A percentile compares a stretch with the other conserved stretches of the same genome.
These are phyloP conservation scores for Phoenoteleia sp. DNA, from an alignment of 2,888 invertebrate genomes.

Conservation along the genomic window DNA sequence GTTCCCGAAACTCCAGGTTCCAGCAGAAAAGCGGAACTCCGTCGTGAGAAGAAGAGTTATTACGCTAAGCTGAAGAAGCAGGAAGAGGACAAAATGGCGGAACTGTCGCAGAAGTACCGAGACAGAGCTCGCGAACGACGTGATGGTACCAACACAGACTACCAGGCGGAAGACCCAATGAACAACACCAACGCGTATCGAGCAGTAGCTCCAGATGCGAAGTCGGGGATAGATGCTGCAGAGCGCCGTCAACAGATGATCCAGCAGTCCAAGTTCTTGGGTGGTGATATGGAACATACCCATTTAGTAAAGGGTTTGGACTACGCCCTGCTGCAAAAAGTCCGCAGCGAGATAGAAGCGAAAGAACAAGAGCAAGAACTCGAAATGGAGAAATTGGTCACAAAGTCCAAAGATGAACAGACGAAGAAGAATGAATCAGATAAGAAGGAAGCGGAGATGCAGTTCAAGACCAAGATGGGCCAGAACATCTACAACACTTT, in stretches of 20 bases:
- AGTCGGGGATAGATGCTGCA: conserved; percentile 97
- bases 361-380: conserved; percentile 95
- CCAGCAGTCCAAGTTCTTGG: conserved; percentile 99
- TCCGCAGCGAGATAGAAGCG: conserved; percentile 93
- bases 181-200: conserved; percentile 95
- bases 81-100: conserved; percentile 98
- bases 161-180: conserved; percentile 94
- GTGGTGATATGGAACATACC: conserved; percentile 99
- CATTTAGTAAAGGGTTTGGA: conserved; percentile 99
- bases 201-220: conserved; percentile 98
- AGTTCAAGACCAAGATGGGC: conserved; percentile 94
- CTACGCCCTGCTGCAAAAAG: conserved; percentile 95
- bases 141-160: conserved; percentile 94
- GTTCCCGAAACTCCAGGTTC: conserved; percentile 83
- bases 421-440: conserved; percentile 87
- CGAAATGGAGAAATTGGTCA: conserved; percentile 92
- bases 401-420: conserved; percentile 85
- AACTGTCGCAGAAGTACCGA: conserved; percentile 97
- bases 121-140: conserved; percentile 96
- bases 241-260: conserved; percentile 98
- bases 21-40: conserved; percentile 90
- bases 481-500: conserved; percentile 91
- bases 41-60: conserved; percentile 97
- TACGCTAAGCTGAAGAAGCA: conserved; percentile 98
- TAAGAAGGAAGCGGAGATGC: conserved; percentile 92